Percentiles rank a stretch among this genome's conserved stretches.
These are phyloP conservation scores for Psilopsiagon aurifrons DNA, from an alignment of 2,113 vertebrate genomes.

Conservation along the genomic window DNA sequence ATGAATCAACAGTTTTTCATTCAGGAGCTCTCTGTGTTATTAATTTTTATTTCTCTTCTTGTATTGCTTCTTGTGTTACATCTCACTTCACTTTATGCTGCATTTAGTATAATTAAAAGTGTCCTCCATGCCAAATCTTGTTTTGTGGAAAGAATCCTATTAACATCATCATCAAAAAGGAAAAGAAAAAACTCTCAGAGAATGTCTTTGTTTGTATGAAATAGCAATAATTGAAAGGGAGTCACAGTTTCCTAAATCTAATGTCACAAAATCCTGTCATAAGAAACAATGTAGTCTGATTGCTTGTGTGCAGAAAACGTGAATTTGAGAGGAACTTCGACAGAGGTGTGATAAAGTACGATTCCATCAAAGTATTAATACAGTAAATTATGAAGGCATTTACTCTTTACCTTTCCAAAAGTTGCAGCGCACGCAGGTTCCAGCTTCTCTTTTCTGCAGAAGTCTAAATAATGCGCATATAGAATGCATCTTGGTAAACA, in stretches of 20 bases:
- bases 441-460: slow-evolving; percentile 96
- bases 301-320: neutral
- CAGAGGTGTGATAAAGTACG: neutral
- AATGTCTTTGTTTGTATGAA: neutral
- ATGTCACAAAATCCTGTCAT: neutral
- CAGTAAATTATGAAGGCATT: neutral
- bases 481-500: slow-evolving; percentile 96
- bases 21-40: neutral
- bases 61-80: neutral
- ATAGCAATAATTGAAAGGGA: neutral
- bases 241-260: neutral
- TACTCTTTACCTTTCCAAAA: slow-evolving; percentile 90
- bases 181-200: neutral
- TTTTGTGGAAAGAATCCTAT: neutral
- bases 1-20: slow-evolving; percentile 5
- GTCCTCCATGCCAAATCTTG: neutral
- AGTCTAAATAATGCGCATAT: slow-evolving; percentile 97
- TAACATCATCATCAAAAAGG: neutral
- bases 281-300: neutral
- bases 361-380: neutral
- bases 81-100: slow-evolving; percentile 20
- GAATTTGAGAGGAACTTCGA: neutral
- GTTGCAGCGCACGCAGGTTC: slow-evolving; percentile 99
- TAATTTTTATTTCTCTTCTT: slow-evolving; percentile 1
- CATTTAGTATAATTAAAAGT: slow-evolving; percentile 2